Evolutionary conservation across 2,797 vertebrate genomes (phyloP), one percentile per base, ranked within the genome.

Genomic region (Sebastes taczanowskii): DNA sequence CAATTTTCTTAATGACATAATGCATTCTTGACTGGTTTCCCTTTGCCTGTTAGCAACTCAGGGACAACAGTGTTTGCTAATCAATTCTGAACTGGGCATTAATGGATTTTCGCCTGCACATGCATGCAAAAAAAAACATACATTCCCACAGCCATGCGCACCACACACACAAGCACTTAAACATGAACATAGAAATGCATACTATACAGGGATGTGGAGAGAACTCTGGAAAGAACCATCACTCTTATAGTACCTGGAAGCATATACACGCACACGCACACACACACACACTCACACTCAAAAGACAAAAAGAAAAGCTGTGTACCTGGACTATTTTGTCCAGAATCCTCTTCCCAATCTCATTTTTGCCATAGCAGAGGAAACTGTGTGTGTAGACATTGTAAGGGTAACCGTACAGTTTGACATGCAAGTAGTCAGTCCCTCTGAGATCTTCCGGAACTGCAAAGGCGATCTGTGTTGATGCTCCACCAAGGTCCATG

Each of bases 401-500:
- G 90, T 99, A 99, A 6, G 85, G 82, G 16, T 99, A 98, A 61
- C 98, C 98, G 0, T 99, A 99, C 30, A 99, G 89, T 7, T 96
- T 66, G 86, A 96, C 80, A 64, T 53, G 1, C 73, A 92, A 32
- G 55, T 91, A 92, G 79, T 95, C 92, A 0, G 62, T 1, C 8
- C 92, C 94, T 0, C 69, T 88, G 7, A 86, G 74, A 6, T 86
- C 75, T 4, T 90, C 85, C 13, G 91, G 75, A 32, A 94, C 91
- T 3, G 92, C 90, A 74, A 99, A 99, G 52, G 98, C 97, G 38
- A 99, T 98, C 87, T 99, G 98, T 30, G 98, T 98, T 25, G 98
- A 99, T 25, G 98, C 98, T 6, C 98, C 98, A 4, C 98, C 98
- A 2, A 99, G 93, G 77, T 99, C 98, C 95, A 99, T 92, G 9